Evolutionary conservation across 2,113 vertebrate species (phyloP), one percentile per base, ranked within the genome.

Genomic region (Camarhynchus parvulus): DNA sequence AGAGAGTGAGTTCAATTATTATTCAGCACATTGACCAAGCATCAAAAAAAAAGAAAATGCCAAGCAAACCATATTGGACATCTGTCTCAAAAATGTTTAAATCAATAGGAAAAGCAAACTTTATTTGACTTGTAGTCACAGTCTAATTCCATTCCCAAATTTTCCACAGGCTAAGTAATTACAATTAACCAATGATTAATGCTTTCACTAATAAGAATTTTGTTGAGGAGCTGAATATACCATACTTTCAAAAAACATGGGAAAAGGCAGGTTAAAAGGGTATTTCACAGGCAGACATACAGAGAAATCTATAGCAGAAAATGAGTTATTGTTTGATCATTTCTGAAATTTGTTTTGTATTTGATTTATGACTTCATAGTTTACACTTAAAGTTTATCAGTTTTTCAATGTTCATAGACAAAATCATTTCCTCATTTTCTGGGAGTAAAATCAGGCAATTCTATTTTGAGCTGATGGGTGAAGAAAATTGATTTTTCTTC

Each of bases 141-240:
- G 92, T 95, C 94, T 98, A 98, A 98, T 97, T 98, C 95, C 83
- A 96, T 94, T 96, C 95, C 90, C 92, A 96, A 84, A 96, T 97
- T 98, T 98, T 97, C 97, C 93, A 87, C 92, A 96, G 97, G 97
- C 94, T 96, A 97, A 97, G 91, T 96, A 98, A 98, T 98, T 97
- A 89, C 94, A 97, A 98, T 97, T 97, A 98, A 93, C 86, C 66
- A 97, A 83, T 97, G 97, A 98, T 98, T 98, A 97, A 98, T 97
- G 96, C 7, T 92, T 93, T 96, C 94, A 81, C 88, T 97, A 95
- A 95, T 91, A 95, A 95, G 90, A 95, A 74, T 97, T 97, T 97
- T 94, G 68, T 92, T 80, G 78, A 63, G 69, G 83, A 96, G 82
- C 44, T 42, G 22, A 95, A 94, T 94, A 18, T 19, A 77, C 35